Percentiles rank a stretch among this genome's conserved stretches.
These are phyloP conservation scores for Calonectris borealis DNA, from an alignment of 2,113 vertebrate genomes.

Conservation along the genomic window DNA sequence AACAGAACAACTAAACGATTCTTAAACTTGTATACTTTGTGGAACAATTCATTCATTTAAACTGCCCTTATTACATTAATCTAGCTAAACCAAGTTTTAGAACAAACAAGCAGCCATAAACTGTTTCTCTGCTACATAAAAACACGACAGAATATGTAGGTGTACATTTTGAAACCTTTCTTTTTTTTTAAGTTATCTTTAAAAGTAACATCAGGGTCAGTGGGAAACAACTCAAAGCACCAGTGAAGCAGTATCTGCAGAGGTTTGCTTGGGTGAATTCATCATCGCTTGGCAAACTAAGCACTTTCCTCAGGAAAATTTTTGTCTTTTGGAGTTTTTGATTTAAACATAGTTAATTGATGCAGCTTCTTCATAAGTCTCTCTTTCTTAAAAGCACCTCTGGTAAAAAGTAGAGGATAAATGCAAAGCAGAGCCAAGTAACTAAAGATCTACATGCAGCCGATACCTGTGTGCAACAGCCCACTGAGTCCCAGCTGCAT, in stretches of 20 bases:
- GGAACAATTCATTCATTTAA: neutral
- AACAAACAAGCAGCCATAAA: neutral
- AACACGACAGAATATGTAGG: neutral
- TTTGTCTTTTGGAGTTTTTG: slow-evolving; percentile 1
- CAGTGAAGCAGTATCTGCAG: neutral
- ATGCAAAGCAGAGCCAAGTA: neutral
- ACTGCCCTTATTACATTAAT: neutral
- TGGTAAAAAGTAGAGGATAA: neutral
- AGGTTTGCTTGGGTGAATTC: neutral
- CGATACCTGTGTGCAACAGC: neutral
- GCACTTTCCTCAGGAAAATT: neutral
- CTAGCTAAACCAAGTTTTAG: neutral
- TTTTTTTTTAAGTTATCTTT: neutral
- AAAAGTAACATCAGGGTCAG: neutral
- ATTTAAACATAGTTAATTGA: neutral
- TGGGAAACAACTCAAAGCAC: neutral
- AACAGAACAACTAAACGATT: neutral
- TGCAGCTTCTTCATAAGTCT: neutral
- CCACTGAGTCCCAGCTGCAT: neutral
- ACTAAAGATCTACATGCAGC: neutral
- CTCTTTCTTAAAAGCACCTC: slow-evolving; percentile 11
- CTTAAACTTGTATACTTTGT: neutral
- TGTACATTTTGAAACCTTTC: neutral
- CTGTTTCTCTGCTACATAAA: neutral
- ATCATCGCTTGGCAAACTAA: neutral